Conservation (phyloP, 2,113 vertebrate genomes). For the Brachypodius melanocephalos region DNA sequence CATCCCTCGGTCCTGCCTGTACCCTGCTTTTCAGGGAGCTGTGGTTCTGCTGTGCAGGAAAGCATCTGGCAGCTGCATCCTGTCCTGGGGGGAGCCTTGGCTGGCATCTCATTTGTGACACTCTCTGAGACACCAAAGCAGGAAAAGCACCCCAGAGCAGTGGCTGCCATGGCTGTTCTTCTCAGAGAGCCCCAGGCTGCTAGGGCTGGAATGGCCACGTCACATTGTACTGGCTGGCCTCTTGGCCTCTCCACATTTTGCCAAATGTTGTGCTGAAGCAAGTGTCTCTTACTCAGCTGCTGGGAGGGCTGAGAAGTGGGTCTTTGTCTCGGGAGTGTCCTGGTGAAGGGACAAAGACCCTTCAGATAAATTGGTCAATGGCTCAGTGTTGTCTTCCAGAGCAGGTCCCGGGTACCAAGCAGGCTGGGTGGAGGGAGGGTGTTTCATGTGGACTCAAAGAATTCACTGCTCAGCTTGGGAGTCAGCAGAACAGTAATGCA, state of each 20-base stretch:
- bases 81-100: not conserved
- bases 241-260: not conserved
- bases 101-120: not conserved
- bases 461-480: not conserved
- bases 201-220: not conserved
- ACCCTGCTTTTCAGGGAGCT: not conserved
- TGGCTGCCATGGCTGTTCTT: not conserved
- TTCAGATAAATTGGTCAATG: not conserved
- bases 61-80: not conserved
- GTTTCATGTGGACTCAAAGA: not conserved
- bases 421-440: not conserved
- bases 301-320: not conserved
- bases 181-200: not conserved
- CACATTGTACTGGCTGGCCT: not conserved
- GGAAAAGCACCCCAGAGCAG: not conserved
- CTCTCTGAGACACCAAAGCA: not conserved
- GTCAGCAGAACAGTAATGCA: not conserved
- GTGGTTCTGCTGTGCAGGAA: not conserved
- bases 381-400: not conserved
- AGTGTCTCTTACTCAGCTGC: slow-evolving; percentile 24
- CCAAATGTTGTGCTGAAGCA: not conserved
- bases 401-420: not conserved
- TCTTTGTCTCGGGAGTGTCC: slow-evolving; percentile 14
- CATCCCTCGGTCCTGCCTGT: not conserved
- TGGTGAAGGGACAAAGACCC: slow-evolving; percentile 16